Base-by-base conservation (phyloP, 2,797 vertebrate species). In the Acomys russatus region DNA sequence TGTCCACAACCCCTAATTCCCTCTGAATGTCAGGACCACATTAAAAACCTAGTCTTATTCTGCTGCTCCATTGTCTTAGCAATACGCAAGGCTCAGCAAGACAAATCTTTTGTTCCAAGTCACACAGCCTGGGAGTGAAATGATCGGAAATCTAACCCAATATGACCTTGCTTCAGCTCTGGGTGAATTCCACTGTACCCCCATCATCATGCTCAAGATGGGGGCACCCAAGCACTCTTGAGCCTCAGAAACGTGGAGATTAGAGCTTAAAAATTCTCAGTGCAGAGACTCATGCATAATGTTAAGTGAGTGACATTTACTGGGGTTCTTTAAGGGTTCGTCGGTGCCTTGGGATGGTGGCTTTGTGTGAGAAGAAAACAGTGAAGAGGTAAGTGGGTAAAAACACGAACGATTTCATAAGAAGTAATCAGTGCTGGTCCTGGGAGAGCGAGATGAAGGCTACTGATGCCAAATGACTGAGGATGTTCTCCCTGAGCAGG, bases 151-250 rank as follows among this genome's bases (percentile, higher is more conserved):
- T 15, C 23, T 64, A 9, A 63, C 6, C 1, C 23, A 51, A 51
- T 7, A 51, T 49, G 44, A 20, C 9, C 3, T 51, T 20, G 9
- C 35, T 30, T 76, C 44, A 28, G 56, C n/a, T n/a, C 23, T 30
- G 25, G 70, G 33, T 54, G 2, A 23, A 33, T 20, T n/a, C 25
- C 28, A 2, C 22, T 22, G 10, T n/a, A 11, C 0, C 23, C 23
- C 4, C 2, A 6, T 6, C 9, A 20, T 18, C 59, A 25, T 18
- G 6, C 8, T 73, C 20, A 9, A 9, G 1, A 9, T 1, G 11
- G 78, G 44, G 66, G 25, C n/a, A 18, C 3, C 35, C 22, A 18
- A 63, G 12, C 35, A 63, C 35, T n/a, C n/a, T 63, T 28, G n/a
- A 56, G 25, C 12, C 35, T 61, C 56, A 28, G 80, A 83, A 22